Evolutionary conservation across 2,113 vertebrate species (phyloP).

Genomic region (Nothocercus julius): DNA sequence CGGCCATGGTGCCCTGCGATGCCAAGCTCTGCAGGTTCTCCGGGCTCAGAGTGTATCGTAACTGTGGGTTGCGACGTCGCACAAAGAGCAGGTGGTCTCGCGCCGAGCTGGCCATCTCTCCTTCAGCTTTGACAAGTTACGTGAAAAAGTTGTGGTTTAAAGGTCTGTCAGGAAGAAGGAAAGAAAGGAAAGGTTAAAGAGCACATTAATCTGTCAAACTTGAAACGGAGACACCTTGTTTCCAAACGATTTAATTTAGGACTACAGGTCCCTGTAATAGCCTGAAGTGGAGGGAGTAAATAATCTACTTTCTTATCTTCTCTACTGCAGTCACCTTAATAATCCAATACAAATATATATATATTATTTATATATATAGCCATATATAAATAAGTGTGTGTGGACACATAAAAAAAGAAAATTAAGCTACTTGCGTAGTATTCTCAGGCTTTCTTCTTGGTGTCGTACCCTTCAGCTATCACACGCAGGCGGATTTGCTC

Average conservation of each 20-base stretch:
- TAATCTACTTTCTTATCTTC: not conserved
- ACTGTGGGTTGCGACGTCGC: constrained; percentile 89
- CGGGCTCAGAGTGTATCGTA: constrained; percentile 93
- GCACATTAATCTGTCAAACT: not conserved
- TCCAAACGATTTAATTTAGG: not conserved
- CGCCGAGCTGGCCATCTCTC: constrained; percentile 84
- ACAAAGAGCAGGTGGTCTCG: constrained; percentile 90
- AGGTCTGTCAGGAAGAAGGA: constrained; percentile 43
- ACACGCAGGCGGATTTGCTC: not conserved
- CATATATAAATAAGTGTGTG: not conserved
- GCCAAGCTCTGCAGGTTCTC: constrained; percentile 93
- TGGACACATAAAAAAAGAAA: not conserved
- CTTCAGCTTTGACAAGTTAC: not conserved
- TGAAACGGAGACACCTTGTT: not conserved
- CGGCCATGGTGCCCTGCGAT: constrained; percentile 80
- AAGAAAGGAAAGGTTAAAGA: not conserved
- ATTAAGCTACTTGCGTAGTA: not conserved
- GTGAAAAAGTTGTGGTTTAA: constrained; percentile 53
- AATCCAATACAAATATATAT: not conserved
- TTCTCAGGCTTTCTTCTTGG: not conserved
- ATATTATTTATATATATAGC: not conserved
- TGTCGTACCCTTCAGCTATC: not conserved
- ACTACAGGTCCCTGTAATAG: not conserved
- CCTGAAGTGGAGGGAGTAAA: not conserved
- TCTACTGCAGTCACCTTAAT: not conserved